phyloP scores from a whole-genome alignment of 2,797 vertebrate species.

The Enteromius trimaculatus region DNA sequence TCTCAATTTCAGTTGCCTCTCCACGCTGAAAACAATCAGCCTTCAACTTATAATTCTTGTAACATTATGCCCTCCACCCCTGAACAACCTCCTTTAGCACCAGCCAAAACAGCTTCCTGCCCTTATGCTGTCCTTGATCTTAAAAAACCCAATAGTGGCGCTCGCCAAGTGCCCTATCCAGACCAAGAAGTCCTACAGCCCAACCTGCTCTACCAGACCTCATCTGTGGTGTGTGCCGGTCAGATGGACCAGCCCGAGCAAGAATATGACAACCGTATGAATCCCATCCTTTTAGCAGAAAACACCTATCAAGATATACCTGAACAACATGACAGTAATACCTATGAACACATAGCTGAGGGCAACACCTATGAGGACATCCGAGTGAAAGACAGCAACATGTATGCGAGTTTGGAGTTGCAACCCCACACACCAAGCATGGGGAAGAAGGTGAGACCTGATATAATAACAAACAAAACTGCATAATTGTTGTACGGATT shows the following conservation, averaged over 20 bases:
- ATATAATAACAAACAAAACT: background rate
- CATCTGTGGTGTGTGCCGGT: background rate
- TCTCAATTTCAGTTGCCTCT: conserved; percentile 56
- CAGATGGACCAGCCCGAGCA: background rate
- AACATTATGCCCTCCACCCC: conserved; percentile 35
- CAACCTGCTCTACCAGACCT: conserved; percentile 70
- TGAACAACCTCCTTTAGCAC: conserved; percentile 61
- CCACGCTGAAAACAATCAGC: conserved; percentile 55
- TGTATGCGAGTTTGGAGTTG: conserved; percentile 47
- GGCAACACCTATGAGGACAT: conserved; percentile 50
- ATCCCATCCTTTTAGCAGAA: conserved; percentile 26
- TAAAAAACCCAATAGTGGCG: conserved; percentile 36
- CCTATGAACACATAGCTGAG: conserved; percentile 65
- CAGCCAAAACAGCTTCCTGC: background rate
- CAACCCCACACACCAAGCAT: conserved; percentile 7
- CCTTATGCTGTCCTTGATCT: conserved; percentile 11
- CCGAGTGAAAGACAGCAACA: conserved; percentile 30
- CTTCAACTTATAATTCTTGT: conserved; percentile 38
- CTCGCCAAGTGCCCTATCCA: background rate
- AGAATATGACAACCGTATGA: conserved; percentile 5
- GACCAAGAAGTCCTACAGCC: conserved; percentile 8
- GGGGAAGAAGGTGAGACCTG: conserved; percentile 49
- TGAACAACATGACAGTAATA: conserved; percentile 44
- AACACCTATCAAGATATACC: conserved; percentile 50
- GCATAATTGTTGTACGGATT: background rate